phyloP scores from a whole-genome alignment of 2,113 vertebrate genomes.

The Aegotheles bennettii region DNA sequence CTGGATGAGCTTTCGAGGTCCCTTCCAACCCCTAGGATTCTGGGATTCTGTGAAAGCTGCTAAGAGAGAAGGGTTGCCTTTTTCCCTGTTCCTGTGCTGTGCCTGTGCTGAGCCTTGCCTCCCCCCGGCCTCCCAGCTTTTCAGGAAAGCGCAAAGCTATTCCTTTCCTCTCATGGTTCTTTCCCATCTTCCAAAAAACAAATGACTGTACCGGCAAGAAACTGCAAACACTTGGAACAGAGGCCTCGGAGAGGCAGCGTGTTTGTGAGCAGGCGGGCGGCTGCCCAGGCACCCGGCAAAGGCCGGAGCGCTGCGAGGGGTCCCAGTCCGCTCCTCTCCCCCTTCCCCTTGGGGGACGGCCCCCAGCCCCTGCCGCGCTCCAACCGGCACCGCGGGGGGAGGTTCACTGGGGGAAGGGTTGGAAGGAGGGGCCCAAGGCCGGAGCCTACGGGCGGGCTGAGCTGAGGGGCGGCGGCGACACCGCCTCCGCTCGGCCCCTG shows the following conservation, averaged over 20 bases:
- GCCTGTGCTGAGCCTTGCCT: background rate
- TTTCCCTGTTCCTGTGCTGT: background rate
- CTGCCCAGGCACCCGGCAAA: too few species aligned
- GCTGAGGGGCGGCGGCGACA: background rate
- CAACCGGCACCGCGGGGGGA: too few species aligned
- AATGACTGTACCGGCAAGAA: background rate
- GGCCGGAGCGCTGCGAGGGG: background rate
- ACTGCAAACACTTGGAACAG: background rate
- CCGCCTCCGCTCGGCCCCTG: background rate
- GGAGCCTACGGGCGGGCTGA: background rate
- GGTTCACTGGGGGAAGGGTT: slow-evolving; percentile 26
- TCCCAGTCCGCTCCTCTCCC: background rate
- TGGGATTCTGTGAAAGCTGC: too few species aligned
- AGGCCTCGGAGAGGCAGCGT: background rate
- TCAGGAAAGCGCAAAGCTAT: background rate
- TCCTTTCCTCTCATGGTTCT: background rate
- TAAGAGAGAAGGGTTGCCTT: background rate
- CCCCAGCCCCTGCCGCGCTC: too few species aligned
- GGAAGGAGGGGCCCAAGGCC: background rate
- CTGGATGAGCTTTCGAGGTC: too few species aligned
- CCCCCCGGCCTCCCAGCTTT: background rate
- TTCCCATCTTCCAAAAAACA: background rate
- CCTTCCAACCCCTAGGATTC: too few species aligned
- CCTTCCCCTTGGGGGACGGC: too few species aligned
- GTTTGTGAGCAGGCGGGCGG: background rate